phyloP scores from a whole-genome alignment of 2,113 vertebrate species.

The Telmatochromis brichardi region DNA sequence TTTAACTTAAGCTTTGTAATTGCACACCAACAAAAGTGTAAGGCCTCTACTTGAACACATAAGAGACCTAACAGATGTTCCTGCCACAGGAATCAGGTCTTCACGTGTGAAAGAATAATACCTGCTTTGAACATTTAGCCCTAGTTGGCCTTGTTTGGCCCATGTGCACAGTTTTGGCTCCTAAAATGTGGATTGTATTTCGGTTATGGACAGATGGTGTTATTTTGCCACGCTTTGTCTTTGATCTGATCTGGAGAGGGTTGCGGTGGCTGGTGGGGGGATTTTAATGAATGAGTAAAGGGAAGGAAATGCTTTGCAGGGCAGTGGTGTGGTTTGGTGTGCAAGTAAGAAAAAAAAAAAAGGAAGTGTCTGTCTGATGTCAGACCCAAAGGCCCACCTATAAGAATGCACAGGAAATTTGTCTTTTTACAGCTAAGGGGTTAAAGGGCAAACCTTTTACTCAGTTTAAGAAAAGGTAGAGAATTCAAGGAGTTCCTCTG shows the following conservation, averaged over 20 bases:
- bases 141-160: neutral
- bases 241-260: constrained; percentile 48
- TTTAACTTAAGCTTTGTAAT: neutral
- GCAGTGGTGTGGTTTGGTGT: constrained; percentile 41
- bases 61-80: constrained; percentile 30
- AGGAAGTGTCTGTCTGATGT: constrained; percentile 8
- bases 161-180: constrained; percentile 13
- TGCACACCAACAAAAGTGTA: neutral
- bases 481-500: neutral
- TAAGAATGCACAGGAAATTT: neutral
- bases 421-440: neutral
- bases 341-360: neutral
- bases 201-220: constrained; percentile 61
- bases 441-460: neutral
- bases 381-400: neutral
- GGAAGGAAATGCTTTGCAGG: constrained; percentile 75
- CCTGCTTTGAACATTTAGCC: neutral
- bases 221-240: constrained; percentile 58
- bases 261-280: constrained; percentile 49
- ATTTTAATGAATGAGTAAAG: constrained; percentile 70
- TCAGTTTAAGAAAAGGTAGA: neutral
- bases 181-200: constrained; percentile 40
- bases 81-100: neutral
- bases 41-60: neutral
- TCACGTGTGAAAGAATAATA: neutral